Evolutionary conservation across 2,888 invertebrate genomes (phyloP), one percentile per base, ranked within the genome.

Genomic region (Drosophila mayaguana): DNA sequence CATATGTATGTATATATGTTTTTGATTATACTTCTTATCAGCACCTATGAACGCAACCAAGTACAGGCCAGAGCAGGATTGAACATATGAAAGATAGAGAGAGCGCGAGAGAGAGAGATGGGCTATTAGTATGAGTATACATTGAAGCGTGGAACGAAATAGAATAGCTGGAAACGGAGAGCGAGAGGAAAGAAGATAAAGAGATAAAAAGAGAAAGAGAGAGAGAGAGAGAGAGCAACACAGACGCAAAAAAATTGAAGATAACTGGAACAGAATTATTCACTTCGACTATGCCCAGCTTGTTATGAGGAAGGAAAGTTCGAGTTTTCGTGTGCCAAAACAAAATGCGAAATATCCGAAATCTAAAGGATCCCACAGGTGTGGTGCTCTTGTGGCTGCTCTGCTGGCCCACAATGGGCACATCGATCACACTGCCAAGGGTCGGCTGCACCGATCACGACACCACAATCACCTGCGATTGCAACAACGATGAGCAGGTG

Each of bases 391-490:
- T 61, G 12, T 62, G 55, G 46, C 9, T 46, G 60, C 32, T 38
- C 12, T 65, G 60, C 16, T 65, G 56, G 43, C 32, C 64, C 22
- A 53, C 68, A 38, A 34, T 50, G 9, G 20, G 45, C 14, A 9
- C 7, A 7, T 48, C 48, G 11, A 28, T 51, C 32, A 50, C 70
- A 22, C 16, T 60, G 38, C 59, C 76, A 55, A 92, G 91, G 86
- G 90, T 92, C 54, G 88, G 60, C 56, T 92, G 92, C 70, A 86
- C 89, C 62, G 83, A 90, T 28, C 91, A 92, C 61, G 92, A 92
- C 45, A 88, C 89, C 16, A 92, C 91, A 72, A 91, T 90, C 64
- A 91, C 91, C 64, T 93, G 93, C 55, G 92, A 93, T 79, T 93
- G 93, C 77, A 85, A 88, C 63, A 90, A 91, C 83, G 72, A 70